Evolutionary conservation across 2,888 invertebrate genomes (phyloP).

Genomic region (Alitta virens): DNA sequence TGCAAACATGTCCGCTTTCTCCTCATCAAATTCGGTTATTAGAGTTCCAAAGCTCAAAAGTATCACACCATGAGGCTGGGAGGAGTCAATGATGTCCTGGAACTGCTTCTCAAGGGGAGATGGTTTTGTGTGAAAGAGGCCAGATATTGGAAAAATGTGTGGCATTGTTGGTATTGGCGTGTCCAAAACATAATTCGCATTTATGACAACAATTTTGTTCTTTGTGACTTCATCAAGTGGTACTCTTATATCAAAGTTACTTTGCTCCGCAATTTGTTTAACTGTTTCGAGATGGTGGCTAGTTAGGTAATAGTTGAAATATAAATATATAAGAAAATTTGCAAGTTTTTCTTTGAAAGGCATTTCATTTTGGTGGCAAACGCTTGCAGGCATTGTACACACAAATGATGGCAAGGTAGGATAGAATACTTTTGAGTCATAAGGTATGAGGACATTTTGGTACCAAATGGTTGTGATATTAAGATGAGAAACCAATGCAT

Average conservation of each 20-base stretch:
- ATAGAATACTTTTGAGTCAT: not conserved
- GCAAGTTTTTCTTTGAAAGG: constrained; percentile 3
- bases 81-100: constrained; percentile 1
- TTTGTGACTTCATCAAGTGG: not conserved
- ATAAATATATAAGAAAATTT: not conserved
- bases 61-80: constrained; percentile 9
- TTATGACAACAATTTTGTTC: not conserved
- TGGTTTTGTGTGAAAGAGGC: constrained; percentile 7
- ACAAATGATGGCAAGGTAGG: not conserved
- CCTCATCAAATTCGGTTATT: not conserved
- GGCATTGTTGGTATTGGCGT: constrained; percentile 11
- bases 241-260: not conserved
- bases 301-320: not conserved
- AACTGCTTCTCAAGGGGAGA: not conserved
- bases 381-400: not conserved
- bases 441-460: not conserved
- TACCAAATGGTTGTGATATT: not conserved
- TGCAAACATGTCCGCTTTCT: constrained; percentile 5
- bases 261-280: not conserved
- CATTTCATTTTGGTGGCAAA: constrained; percentile 6
- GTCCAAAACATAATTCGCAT: constrained; percentile 12
- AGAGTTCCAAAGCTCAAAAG: constrained; percentile 13
- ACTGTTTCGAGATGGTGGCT: not conserved
- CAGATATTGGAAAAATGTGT: constrained; percentile 8
- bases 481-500: not conserved